A percentile compares a stretch with the other conserved stretches of the same genome.
Evolutionary conservation across 2,888 invertebrate species (phyloP).

Genomic region (Coelinius sp.): DNA sequence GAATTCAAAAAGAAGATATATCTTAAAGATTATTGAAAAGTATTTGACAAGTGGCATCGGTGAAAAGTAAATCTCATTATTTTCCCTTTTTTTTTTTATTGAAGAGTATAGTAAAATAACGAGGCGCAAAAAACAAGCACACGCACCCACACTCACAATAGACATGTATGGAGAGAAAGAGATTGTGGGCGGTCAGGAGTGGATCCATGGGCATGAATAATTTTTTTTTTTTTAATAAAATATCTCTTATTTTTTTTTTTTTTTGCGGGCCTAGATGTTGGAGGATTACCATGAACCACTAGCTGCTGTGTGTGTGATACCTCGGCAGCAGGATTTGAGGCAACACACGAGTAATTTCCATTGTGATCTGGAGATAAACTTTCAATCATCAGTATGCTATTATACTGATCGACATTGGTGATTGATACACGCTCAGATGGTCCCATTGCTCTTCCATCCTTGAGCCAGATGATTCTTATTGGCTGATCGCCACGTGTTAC

Average conservation of each 20-base stretch:
- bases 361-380: slow-evolving; percentile 83
- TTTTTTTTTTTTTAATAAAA: slow-evolving; percentile 13
- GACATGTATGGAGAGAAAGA: background rate
- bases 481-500: slow-evolving; percentile 85
- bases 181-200: slow-evolving; percentile 44
- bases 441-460: slow-evolving; percentile 79
- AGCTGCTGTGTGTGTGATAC: slow-evolving; percentile 82
- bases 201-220: slow-evolving; percentile 37
- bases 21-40: background rate
- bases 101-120: slow-evolving; percentile 44
- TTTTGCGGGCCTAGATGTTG: slow-evolving; percentile 66
- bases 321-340: slow-evolving; percentile 81
- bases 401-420: slow-evolving; percentile 83
- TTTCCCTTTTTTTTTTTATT: slow-evolving; percentile 35
- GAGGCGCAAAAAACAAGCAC: slow-evolving; percentile 48
- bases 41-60: slow-evolving; percentile 20
- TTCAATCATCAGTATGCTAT: slow-evolving; percentile 84
- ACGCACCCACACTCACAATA: slow-evolving; percentile 51
- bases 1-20: background rate
- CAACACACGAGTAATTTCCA: slow-evolving; percentile 84
- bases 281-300: slow-evolving; percentile 83
- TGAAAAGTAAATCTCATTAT: slow-evolving; percentile 4
- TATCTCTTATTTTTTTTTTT: slow-evolving; percentile 18
- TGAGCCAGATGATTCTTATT: slow-evolving; percentile 82
- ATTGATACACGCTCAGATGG: slow-evolving; percentile 77